Percentiles rank a stretch among this genome's conserved stretches.
Conservation (phyloP, 2,113 vertebrate species). For the Esox niger region DNA sequence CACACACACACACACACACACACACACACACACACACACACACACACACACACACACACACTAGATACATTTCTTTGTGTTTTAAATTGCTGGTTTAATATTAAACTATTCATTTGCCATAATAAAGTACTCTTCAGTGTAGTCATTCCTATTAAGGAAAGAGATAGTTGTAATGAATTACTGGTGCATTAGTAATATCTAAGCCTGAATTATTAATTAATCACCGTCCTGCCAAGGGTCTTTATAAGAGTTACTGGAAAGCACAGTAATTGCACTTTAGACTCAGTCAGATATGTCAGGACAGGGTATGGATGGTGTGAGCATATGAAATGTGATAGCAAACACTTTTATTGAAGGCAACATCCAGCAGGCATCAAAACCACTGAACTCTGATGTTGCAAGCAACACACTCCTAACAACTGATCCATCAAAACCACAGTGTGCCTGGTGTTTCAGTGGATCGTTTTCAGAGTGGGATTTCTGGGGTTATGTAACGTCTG, state of each 20-base stretch:
- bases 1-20: no score
- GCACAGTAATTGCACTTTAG: conserved; percentile 37
- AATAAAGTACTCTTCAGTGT: conserved; percentile 51
- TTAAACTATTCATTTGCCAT: conserved; percentile 58
- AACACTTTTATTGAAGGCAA: background rate
- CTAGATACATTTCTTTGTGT: conserved; percentile 40
- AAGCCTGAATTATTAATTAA: conserved; percentile 52
- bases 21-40: no score
- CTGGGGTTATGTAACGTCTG: background rate
- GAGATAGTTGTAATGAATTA: conserved; percentile 49
- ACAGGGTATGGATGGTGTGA: conserved; percentile 14
- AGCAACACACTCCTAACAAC: background rate
- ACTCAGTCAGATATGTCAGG: conserved; percentile 20
- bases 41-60: no score
- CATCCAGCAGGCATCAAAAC: background rate
- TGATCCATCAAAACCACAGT: background rate
- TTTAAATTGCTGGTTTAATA: conserved; percentile 57
- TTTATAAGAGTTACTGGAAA: conserved; percentile 27
- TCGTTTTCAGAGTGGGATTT: background rate
- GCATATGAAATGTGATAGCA: background rate
- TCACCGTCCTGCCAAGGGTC: conserved; percentile 41
- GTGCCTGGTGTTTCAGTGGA: background rate
- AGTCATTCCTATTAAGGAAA: conserved; percentile 52
- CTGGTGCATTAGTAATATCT: conserved; percentile 55
- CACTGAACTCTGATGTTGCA: background rate